Evolutionary conservation across 2,113 vertebrate genomes (phyloP).

Genomic region (Nothoprocta pentlandii): DNA sequence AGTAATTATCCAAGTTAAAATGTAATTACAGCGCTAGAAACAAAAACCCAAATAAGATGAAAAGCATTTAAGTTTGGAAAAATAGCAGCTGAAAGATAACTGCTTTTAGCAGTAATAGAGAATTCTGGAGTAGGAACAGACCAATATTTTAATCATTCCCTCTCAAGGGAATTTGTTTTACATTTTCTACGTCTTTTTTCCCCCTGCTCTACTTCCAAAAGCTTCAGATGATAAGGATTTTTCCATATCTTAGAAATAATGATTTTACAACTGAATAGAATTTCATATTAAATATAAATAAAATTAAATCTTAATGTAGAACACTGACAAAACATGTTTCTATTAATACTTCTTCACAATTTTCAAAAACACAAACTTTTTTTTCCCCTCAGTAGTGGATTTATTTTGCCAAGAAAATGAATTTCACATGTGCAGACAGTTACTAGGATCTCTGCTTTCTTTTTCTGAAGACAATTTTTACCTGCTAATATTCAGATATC

Average conservation of each 20-base stretch:
- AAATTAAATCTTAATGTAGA: conserved; percentile 40
- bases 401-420: conserved; percentile 43
- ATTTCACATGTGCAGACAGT: not conserved
- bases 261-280: conserved; percentile 18
- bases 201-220: not conserved
- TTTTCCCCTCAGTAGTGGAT: not conserved
- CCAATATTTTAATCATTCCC: not conserved
- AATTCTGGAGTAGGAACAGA: not conserved
- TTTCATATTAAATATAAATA: not conserved
- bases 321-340: conserved; percentile 35
- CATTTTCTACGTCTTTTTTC: not conserved
- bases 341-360: conserved; percentile 49
- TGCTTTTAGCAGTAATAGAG: not conserved
- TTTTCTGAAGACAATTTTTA: conserved; percentile 6
- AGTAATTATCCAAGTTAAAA: not conserved
- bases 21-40: not conserved
- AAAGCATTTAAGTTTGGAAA: not conserved
- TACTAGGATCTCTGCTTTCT: not conserved
- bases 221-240: not conserved
- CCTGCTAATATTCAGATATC: not conserved
- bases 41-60: not conserved
- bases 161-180: not conserved
- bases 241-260: not conserved
- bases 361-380: conserved; percentile 30
- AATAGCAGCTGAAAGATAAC: not conserved